These are phyloP conservation scores for Peucedramus taeniatus DNA, from an alignment of 2,113 vertebrate genomes.

Conservation along the genomic window DNA sequence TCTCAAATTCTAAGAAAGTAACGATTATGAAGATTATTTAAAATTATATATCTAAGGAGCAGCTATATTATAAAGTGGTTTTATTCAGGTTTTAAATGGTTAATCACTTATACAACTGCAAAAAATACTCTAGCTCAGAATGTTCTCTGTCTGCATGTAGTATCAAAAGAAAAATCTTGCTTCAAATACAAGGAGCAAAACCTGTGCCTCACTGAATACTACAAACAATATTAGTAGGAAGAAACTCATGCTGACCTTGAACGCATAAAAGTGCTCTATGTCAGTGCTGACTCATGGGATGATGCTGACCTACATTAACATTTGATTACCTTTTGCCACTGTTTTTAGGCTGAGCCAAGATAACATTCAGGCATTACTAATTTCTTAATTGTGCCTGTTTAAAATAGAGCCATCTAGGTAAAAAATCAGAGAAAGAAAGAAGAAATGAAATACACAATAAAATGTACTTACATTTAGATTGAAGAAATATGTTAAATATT, in stretches of 20 bases:
- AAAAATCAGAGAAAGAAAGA: background rate
- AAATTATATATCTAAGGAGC: background rate
- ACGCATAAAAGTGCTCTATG: background rate
- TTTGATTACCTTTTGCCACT: slow-evolving; percentile 1
- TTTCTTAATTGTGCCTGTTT: background rate
- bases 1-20: background rate
- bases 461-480: background rate
- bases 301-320: background rate
- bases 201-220: background rate
- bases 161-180: background rate
- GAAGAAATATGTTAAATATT: background rate
- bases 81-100: background rate
- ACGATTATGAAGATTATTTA: background rate
- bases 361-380: background rate
- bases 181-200: background rate
- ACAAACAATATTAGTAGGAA: background rate
- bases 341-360: background rate
- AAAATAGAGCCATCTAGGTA: background rate
- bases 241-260: slow-evolving; percentile 5
- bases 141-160: background rate
- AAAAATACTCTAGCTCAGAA: background rate
- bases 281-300: background rate
- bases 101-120: background rate
- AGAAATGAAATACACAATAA: background rate
- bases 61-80: background rate